Base-by-base conservation (phyloP, 2,113 vertebrate genomes). In the Hymenochirus boettgeri region DNA sequence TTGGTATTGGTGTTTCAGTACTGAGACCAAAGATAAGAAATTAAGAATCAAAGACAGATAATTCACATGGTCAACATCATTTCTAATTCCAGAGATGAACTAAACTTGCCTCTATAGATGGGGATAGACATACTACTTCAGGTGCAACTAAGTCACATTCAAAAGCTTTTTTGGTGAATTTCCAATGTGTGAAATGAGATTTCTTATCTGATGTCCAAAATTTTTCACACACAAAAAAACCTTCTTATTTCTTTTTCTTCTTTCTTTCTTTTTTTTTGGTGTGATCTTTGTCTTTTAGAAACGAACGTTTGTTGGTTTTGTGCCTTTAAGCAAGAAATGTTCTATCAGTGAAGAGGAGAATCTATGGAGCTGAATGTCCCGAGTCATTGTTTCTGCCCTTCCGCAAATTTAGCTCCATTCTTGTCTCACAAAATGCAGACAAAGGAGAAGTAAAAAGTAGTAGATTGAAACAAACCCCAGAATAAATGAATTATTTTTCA, bases 351-450 rank as follows among this genome's bases (percentile, higher is more conserved):
- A 79, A n/a, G n/a, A n/a, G n/a, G n/a, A n/a, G n/a, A n/a, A n/a
- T n/a, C 24, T 15, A 53, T 12, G 24, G 19, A 63, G 25, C 5
- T 42, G 39, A n/a, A 13, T 42, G 39, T 17, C 39, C 39, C 6
- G 39, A n/a, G 39, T 42, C 39, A 42, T 42, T n/a, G 15, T 18
- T n/a, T 77, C 76, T 82, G 79, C 82, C 79, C 80, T 88, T 59
- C 13, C 89, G 87, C 89, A 90, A 84, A 84, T 84, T 91, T 86
- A 84, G 86, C 90, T 86, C 82, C 81, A 85, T 87, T 88, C 82
- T 82, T 72, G 82, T n/a, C 82, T 83, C 15, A 85, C 77, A 90
- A 83, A 92, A 83, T 84, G 86, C 72, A 79, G 75, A 76, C 81
- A 75, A 76, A 73, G 23, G 37, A 15, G n/a, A n/a, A n/a, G n/a